Base-by-base conservation (phyloP, 2,888 invertebrate species). In the Leptinotarsa rubiginosa region DNA sequence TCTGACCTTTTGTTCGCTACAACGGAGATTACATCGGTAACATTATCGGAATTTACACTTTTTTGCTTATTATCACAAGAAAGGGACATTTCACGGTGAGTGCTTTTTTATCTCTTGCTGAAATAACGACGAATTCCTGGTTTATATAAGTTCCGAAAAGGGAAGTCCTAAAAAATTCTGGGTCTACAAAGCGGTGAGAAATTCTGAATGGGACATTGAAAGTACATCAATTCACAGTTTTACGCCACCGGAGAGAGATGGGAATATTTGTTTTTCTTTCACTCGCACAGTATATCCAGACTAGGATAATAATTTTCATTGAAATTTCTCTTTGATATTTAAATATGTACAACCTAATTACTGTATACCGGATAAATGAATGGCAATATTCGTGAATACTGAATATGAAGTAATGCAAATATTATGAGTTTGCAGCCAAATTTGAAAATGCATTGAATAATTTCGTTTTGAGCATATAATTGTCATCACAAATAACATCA, bases 1-100 rank as follows among this genome's bases (percentile, higher is more conserved):
- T 79, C 77, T 78, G 78, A 81, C 78, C 82, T 82, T 81, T 82
- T 83, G 81, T 83, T 80, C 70, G 73, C 70, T 75, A 74, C 78
- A 79, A 80, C 69, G 56, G 31, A 69, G 56, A 69, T 69, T 69
- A 81, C 81, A 80, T 79, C 79, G 69, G 79, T 77, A 78, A 79
- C 79, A 81, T 82, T 83, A 83, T 76, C 71, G 75, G 70, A 73
- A 74, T 73, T 76, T 70, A 64, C 71, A 72, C 69, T 72, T 59
- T 70, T 74, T 74, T 71, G 71, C 65, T 69, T 68, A 68, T 71
- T 71, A 74, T 71, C 67, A 56, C 71, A 67, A 75, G 67, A 72
- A 69, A 69, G 50, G 41, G 41, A 47, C 50, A 31, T 73, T 68
- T 64, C 49, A 62, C 13, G 50, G 64, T 47, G 74, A 70, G 31